Conservation (phyloP, 1,140 invertebrate genomes). For the Drosophila tsacasi region DNA sequence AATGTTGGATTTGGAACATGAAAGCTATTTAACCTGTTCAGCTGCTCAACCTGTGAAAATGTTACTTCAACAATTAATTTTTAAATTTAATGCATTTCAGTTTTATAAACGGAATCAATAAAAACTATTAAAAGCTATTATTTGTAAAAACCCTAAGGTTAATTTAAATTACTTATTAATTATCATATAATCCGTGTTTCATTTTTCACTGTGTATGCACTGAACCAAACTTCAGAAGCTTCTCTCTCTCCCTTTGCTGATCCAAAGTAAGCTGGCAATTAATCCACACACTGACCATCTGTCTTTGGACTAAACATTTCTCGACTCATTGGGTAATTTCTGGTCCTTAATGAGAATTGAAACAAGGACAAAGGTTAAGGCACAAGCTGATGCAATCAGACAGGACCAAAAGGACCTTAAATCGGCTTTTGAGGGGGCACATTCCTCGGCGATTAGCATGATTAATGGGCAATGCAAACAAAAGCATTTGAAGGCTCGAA, state of each 20-base stretch:
- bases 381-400: not conserved
- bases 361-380: not conserved
- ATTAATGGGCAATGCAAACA: slow-evolving; percentile 47
- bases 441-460: slow-evolving; percentile 43
- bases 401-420: not conserved
- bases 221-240: not conserved
- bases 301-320: not conserved
- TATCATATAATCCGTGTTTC: too few species aligned
- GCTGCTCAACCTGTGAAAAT: not conserved
- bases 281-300: not conserved
- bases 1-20: not conserved
- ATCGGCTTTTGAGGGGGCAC: slow-evolving; percentile 9
- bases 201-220: not conserved
- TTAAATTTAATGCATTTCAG: not conserved
- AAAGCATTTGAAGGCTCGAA: slow-evolving; percentile 10
- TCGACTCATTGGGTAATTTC: slow-evolving; percentile 7
- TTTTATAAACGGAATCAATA: too few species aligned
- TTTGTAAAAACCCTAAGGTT: not conserved
- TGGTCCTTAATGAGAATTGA: not conserved
- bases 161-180: too few species aligned
- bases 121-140: not conserved
- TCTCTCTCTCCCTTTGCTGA: not conserved
- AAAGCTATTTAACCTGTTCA: not conserved
- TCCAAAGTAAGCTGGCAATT: not conserved
- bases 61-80: too few species aligned